Evolutionary conservation across 1,140 invertebrate genomes (phyloP), one percentile per base, ranked within the genome.

Genomic region (Mactra quadrangularis): DNA sequence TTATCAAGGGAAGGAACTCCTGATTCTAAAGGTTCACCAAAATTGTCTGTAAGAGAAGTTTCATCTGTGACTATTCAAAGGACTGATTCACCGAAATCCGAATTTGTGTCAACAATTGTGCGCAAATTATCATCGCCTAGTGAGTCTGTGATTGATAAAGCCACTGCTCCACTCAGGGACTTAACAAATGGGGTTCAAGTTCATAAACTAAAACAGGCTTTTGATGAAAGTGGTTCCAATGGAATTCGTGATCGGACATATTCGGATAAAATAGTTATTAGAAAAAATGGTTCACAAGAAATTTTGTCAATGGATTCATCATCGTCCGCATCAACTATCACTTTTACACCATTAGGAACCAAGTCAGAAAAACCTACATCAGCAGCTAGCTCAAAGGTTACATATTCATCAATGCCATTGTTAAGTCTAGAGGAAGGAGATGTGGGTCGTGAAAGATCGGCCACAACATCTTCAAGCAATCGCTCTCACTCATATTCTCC

Each of bases 1-100:
- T 84, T 91, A 55, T 91, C 90, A 1, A 68, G 89, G n/a, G 90
- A 91, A 64, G 85, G 84, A 29, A 90, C 88, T 17, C 89, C 90
- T 25, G 87, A 87, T 33, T 71, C 68, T 3, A 78, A 53, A 50
- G 82, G 78, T 25, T 84, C 81, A 15, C 82, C 81, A 52, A 83
- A 87, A 71, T 59, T 72, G 27, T 81, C 79, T 38, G 68, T 72
- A 35, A 85, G 74, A 72, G 35, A 57, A 53, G 57, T 59, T 17
- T 74, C 85, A 38, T 47, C 41, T 72, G 31, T 82, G 50, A 33
- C 75, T 33, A 60, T 86, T 11, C 64, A 82, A 75, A 85, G 84
- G 53, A 70, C 86, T 59, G 89, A 86, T 35, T 89, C 89, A 2
- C 88, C 89, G 1, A 79, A 85, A 47, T 89, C 89, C 19, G 89